Base-by-base conservation (phyloP, 2,888 invertebrate species). In the Diaphora mendica region DNA sequence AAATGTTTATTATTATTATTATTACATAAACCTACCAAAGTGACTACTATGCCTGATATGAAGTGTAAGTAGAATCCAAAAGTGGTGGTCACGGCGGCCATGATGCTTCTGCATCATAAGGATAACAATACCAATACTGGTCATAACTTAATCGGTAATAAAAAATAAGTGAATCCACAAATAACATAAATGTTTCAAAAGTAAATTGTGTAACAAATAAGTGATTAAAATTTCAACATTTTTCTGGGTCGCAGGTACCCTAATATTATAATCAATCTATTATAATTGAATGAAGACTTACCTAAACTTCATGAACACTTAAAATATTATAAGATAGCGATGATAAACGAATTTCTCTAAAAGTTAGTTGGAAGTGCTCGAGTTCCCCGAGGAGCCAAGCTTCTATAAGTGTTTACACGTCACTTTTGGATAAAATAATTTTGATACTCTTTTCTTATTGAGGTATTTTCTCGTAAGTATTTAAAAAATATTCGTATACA, bases 281-380 rank as follows among this genome's bases (percentile, higher is more conserved):
- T 15, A 26, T 26, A 59, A 59, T 26, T 15, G 59, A 59, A 59
- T 26, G 5, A 59, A 26, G 26, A 26, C 59, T 55, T 26, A 26
- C 15, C 26, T 4, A 59, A 59, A 59, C 26, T 59, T 59, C 4
- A 59, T 59, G 15, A 55, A 4, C 59, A 26, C 59, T 59, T 26
- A 26, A 59, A 59, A 59, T 59, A 59, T 55, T 55, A n/a, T 59
- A 59, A 26, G 59, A 26, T n/a, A 55, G 55, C n/a, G n/a, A 55
- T 13, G 11, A n/a, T 59, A 59, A 59, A 26, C 26, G 13, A 59
- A 59, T 59, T 59, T 59, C 59, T 59, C 13, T 26, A 15, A 59
- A 15, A 59, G 59, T 15, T 26, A 59, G 26, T 59, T 26, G 26
- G 59, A 59, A 59, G 59, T 59, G n/a, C 59, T 59, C 26, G 5